phyloP scores from a whole-genome alignment of 2,113 vertebrate species.

The Haemorhous mexicanus region DNA sequence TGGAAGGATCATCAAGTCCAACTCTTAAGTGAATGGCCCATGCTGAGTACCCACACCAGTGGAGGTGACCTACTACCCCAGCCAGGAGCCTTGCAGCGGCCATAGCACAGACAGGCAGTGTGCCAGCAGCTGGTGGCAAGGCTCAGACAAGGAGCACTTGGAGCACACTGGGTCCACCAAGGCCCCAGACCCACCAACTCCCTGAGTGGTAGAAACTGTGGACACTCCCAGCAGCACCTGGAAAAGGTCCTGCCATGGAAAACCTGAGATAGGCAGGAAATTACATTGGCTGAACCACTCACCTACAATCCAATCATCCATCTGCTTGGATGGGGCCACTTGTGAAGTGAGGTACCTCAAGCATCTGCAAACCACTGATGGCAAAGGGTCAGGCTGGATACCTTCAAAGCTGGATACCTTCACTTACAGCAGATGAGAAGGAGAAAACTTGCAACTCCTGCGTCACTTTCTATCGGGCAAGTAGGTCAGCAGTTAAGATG shows the following conservation, averaged over 20 bases:
- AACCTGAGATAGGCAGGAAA: not conserved
- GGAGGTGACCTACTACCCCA: not conserved
- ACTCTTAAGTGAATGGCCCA: not conserved
- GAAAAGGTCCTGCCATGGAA: not conserved
- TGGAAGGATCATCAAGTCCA: not conserved
- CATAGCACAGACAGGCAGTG: rapidly evolving
- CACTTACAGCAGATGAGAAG: not conserved
- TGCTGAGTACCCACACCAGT: not conserved
- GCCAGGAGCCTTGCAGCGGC: rapidly evolving
- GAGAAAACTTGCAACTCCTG: not conserved
- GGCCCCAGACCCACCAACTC: not conserved
- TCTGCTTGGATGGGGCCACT: not conserved
- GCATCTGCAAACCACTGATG: not conserved
- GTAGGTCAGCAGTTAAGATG: not conserved
- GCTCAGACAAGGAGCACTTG: not conserved
- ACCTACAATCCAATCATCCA: not conserved
- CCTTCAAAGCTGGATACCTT: not conserved
- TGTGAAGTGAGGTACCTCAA: not conserved
- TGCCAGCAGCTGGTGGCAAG: not conserved
- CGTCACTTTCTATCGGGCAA: not conserved
- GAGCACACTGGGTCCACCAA: not conserved
- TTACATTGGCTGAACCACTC: not conserved
- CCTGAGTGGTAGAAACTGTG: not conserved
- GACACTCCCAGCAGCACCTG: not conserved
- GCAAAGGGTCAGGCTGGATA: not conserved